Percentiles rank a stretch among this genome's conserved stretches.
Conservation (phyloP, 1,140 invertebrate species). For the Gonioctena quinquepunctata region DNA sequence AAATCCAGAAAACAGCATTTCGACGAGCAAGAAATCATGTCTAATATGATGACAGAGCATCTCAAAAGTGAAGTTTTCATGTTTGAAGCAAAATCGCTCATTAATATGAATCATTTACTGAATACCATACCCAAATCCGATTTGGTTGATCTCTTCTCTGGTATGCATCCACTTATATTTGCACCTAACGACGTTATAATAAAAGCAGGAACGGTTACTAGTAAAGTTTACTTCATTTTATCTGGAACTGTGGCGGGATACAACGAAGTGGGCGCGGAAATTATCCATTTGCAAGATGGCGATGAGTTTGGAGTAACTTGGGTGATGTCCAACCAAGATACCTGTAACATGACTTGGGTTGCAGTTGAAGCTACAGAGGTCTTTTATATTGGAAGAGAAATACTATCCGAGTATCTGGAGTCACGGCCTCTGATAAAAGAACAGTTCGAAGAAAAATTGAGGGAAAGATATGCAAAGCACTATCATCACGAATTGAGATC, state of each 20-base stretch:
- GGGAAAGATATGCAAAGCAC: too few species aligned
- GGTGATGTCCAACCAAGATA: neutral
- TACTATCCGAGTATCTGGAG: slow-evolving; percentile 2
- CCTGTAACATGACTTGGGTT: slow-evolving; percentile 1
- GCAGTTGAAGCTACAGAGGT: slow-evolving; percentile 31
- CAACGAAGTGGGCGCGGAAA: slow-evolving; percentile 13
- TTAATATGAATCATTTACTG: slow-evolving; percentile 55
- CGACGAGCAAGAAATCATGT: slow-evolving; percentile 29
- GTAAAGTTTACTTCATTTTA: slow-evolving; percentile 57
- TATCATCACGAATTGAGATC: too few species aligned
- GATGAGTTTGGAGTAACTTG: slow-evolving; percentile 27
- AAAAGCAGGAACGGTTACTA: slow-evolving; percentile 45
- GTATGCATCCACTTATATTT: slow-evolving; percentile 54
- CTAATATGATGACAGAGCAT: slow-evolving; percentile 27
- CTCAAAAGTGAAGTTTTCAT: slow-evolving; percentile 53
- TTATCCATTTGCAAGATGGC: slow-evolving; percentile 25
- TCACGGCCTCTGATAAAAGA: neutral
- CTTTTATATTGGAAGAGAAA: slow-evolving; percentile 18
- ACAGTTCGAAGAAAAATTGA: slow-evolving; percentile 6
- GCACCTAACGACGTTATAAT: slow-evolving; percentile 57
- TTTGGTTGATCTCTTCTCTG: slow-evolving; percentile 47
- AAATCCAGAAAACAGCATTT: slow-evolving; percentile 29
- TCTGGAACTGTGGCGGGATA: slow-evolving; percentile 57
- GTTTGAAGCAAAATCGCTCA: slow-evolving; percentile 50
- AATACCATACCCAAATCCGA: slow-evolving; percentile 44